phyloP scores from a whole-genome alignment of 2,797 vertebrate genomes.

The Halcyon chelicuti region DNA sequence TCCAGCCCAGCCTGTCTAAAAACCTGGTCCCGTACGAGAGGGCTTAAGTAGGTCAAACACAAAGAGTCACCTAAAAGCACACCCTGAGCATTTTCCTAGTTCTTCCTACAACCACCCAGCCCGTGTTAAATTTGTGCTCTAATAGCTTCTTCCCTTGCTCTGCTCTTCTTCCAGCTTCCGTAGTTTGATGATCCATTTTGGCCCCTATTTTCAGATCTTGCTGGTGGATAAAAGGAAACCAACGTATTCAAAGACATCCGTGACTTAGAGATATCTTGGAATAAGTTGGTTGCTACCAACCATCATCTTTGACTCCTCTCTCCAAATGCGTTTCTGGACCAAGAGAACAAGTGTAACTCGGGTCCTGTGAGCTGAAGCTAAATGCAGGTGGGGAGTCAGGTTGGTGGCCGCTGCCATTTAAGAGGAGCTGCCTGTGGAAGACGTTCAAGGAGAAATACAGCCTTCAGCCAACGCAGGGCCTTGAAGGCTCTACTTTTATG shows the following conservation, averaged over 20 bases:
- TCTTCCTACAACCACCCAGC: background rate
- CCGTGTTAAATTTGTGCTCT: accelerated
- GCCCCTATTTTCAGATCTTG: background rate
- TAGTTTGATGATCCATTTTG: too few relatives aligned
- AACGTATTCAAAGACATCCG: accelerated
- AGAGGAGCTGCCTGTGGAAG: background rate
- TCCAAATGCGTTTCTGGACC: background rate
- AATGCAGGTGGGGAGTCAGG: accelerated
- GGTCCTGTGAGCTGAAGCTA: background rate
- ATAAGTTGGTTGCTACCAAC: background rate
- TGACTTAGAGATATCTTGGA: background rate
- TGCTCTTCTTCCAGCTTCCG: background rate
- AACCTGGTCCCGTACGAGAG: accelerated
- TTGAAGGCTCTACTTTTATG: background rate
- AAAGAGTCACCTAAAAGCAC: background rate
- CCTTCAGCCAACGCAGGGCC: background rate
- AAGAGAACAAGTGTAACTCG: accelerated
- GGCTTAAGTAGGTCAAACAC: background rate
- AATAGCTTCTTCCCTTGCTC: background rate
- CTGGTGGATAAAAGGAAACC: background rate
- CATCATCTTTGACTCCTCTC: background rate
- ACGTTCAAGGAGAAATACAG: background rate
- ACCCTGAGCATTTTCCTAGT: background rate
- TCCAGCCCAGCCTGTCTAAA: background rate
- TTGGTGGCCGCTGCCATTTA: background rate